Base-by-base conservation (phyloP, 2,797 vertebrate genomes). In the Pipistrellus kuhlii region DNA sequence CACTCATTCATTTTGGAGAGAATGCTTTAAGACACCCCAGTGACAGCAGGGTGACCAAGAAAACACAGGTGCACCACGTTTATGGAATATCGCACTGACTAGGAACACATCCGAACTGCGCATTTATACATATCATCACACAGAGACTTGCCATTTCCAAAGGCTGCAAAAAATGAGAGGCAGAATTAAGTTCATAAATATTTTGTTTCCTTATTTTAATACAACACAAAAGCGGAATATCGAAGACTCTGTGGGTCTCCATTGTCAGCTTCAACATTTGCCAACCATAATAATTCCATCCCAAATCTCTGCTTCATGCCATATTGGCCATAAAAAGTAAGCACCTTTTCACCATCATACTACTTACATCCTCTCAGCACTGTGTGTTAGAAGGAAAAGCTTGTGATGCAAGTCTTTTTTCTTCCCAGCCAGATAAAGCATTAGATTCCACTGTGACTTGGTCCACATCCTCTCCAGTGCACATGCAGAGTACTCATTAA, bases 161-260 rank as follows among this genome's bases (percentile, higher is more conserved):
- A 82, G 88, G 35, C 20, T 11, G 41, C 27, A 30, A 68, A 86
- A 95, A 88, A 41, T 27, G 32, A 62, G 93, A 91, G 73, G 57
- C 87, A 95, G 90, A 94, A 93, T 94, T 91, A 86, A 92, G 53
- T 91, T 75, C 85, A 86, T 96, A 93, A 95, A 95, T 84, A 95
- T 96, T 96, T 73, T 90, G 57, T 83, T 96, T 84, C 62, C 44
- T 94, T 95, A 88, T 92, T 97, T 96, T 95, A 92, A 93, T 91
- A 62, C 68, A 95, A 93, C 76, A 85, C 91, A 93, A 93, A 90
- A 69, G 90, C 80, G 81, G 94, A 81, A 64, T 71, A 27, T 72
- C 87, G 76, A 23, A 69, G 84, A 68, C 71, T 97, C 93, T 66
- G 72, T 32, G 86, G 89, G 48, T 76, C 75, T 75, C 85, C 76